Percentiles rank a stretch among this genome's conserved stretches.
Evolutionary conservation across 2,888 invertebrate genomes (phyloP).

Genomic region (Eupelmus urozonus): DNA sequence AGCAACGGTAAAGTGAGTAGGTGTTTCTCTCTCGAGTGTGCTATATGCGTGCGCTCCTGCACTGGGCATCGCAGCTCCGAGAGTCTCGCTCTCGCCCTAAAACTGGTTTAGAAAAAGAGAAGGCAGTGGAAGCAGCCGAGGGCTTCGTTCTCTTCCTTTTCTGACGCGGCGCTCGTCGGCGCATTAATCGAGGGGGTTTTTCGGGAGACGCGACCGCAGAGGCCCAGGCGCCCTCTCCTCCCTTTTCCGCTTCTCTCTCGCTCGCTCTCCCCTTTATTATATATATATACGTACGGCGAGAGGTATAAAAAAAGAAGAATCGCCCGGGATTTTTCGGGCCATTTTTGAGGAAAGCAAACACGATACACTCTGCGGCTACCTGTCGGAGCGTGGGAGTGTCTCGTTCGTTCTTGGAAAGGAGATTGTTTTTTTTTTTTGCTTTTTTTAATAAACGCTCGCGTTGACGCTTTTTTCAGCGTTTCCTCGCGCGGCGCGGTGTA

Average conservation of each 20-base stretch:
- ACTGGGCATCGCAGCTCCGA: too few species aligned
- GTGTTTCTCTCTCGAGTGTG: constrained; percentile 59
- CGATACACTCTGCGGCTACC: background rate
- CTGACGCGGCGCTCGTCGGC: background rate
- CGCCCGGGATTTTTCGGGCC: constrained; percentile 25
- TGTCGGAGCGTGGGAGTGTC: too few species aligned
- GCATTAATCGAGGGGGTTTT: constrained; percentile 35
- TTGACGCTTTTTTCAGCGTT: too few species aligned
- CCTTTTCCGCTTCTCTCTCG: constrained; percentile 17
- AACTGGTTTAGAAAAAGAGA: constrained; percentile 73
- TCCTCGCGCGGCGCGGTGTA: too few species aligned
- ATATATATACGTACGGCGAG: background rate
- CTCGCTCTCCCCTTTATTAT: constrained; percentile 6
- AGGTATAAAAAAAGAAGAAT: constrained; percentile 8
- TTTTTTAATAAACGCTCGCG: too few species aligned
- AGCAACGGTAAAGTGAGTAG: constrained; percentile 76
- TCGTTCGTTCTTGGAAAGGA: too few species aligned
- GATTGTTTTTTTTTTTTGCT: background rate
- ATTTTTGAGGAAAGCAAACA: constrained; percentile 26
- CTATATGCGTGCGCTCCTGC: background rate
- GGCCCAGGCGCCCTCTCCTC: background rate
- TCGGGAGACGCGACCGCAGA: constrained; percentile 36
- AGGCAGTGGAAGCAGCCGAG: background rate
- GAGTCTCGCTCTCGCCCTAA: constrained; percentile 66
- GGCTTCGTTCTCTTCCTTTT: constrained; percentile 18